These are phyloP conservation scores for Lepus timidus DNA, from an alignment of 2,113 vertebrate species.

Conservation along the genomic window DNA sequence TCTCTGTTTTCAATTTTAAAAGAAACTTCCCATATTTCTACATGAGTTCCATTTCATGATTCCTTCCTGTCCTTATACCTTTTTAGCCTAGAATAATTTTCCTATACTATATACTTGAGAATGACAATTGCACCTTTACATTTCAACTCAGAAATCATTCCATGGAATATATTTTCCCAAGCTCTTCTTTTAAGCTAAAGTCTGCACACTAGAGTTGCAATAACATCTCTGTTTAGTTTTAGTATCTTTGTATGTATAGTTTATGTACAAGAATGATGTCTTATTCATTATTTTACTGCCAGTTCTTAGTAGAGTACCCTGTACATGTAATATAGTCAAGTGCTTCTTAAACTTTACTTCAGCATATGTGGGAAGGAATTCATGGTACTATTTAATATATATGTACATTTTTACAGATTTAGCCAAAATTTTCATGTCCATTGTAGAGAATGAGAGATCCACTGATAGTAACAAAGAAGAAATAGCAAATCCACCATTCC, in stretches of 20 bases:
- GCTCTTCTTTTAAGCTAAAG: background rate
- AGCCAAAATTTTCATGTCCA: background rate
- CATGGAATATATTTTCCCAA: background rate
- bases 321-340: background rate
- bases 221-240: background rate
- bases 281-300: background rate
- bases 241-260: background rate
- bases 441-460: background rate
- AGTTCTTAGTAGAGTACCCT: background rate
- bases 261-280: background rate
- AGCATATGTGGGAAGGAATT: background rate
- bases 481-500: background rate
- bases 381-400: background rate
- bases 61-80: background rate
- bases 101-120: background rate
- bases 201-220: background rate
- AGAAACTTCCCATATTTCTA: background rate
- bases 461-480: background rate
- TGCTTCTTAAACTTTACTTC: background rate
- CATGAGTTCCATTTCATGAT: background rate
- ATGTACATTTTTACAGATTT: background rate
- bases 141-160: background rate
- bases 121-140: background rate
- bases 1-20: conserved; percentile 13
- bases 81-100: background rate